Evolutionary conservation across 2,797 vertebrate species (phyloP).

Genomic region (Chromis chromis): DNA sequence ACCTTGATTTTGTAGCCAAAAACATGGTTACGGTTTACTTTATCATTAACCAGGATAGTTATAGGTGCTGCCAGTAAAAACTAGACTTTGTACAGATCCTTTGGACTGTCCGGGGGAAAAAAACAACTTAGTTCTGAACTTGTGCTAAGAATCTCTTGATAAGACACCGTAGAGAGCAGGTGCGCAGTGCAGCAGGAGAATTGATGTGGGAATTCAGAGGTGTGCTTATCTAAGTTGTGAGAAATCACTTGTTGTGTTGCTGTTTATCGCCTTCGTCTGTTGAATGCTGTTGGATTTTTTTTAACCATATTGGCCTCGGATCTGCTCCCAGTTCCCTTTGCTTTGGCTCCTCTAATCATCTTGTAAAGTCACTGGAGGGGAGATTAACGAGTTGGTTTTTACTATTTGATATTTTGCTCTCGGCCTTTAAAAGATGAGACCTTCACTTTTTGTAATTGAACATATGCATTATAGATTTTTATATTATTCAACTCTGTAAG

Average conservation of each 20-base stretch:
- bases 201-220: conserved; percentile 29
- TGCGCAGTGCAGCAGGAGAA: background rate
- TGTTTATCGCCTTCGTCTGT: conserved; percentile 1
- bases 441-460: conserved; percentile 13
- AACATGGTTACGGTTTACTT: background rate
- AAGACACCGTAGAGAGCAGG: conserved; percentile 11
- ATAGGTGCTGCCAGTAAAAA: background rate
- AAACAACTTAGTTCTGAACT: background rate
- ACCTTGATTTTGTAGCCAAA: background rate
- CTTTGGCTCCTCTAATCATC: background rate
- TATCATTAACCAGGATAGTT: conserved; percentile 6
- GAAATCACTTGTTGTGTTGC: conserved; percentile 24
- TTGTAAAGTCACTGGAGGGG: conserved; percentile 3
- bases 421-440: background rate
- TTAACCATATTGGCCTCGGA: conserved; percentile 1
- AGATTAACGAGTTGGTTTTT: conserved; percentile 12
- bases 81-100: conserved; percentile 9
- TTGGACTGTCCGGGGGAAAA: background rate
- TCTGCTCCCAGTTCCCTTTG: conserved; percentile 16
- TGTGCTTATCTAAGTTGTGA: conserved; percentile 14
- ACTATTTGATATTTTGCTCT: conserved; percentile 2
- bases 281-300: conserved; percentile 1
- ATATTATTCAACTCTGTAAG: conserved; percentile 5
- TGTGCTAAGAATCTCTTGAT: conserved; percentile 7
- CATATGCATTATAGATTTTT: conserved; percentile 1